Evolutionary conservation across 2,797 vertebrate genomes (phyloP).

Genomic region (Squalus acanthias): DNA sequence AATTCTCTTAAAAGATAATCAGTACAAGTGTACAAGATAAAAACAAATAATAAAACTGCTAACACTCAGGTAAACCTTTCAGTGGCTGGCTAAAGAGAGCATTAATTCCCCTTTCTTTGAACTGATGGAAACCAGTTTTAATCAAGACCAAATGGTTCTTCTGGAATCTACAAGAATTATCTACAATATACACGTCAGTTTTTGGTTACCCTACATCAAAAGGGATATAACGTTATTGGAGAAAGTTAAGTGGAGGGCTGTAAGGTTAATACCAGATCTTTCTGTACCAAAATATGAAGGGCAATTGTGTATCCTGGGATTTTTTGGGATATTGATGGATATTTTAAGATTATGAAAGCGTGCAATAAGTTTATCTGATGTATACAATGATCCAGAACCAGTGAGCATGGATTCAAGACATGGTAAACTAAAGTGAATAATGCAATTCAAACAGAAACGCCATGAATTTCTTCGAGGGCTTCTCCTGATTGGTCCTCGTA

Average conservation of each 20-base stretch:
- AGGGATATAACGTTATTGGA: background rate
- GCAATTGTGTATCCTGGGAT: background rate
- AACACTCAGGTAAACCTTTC: too few relatives aligned
- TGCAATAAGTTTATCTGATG: background rate
- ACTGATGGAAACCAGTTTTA: background rate
- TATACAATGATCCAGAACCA: background rate
- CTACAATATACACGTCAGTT: background rate
- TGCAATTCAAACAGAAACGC: background rate
- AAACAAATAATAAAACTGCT: background rate
- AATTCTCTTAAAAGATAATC: background rate
- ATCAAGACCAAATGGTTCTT: background rate
- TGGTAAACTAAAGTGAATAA: background rate
- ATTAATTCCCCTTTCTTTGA: background rate
- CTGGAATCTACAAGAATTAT: background rate
- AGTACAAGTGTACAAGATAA: too few relatives aligned
- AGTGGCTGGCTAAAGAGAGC: background rate
- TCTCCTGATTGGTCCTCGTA: background rate
- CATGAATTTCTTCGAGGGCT: background rate
- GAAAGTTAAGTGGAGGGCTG: background rate
- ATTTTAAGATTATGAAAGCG: background rate
- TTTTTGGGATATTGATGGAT: background rate
- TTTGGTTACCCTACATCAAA: background rate
- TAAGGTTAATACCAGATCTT: background rate
- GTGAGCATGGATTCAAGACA: background rate
- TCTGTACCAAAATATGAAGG: background rate